Percentiles rank a stretch among this genome's conserved stretches.
phyloP scores from a whole-genome alignment of 2,888 invertebrate species.

The Tribolium freemani region DNA sequence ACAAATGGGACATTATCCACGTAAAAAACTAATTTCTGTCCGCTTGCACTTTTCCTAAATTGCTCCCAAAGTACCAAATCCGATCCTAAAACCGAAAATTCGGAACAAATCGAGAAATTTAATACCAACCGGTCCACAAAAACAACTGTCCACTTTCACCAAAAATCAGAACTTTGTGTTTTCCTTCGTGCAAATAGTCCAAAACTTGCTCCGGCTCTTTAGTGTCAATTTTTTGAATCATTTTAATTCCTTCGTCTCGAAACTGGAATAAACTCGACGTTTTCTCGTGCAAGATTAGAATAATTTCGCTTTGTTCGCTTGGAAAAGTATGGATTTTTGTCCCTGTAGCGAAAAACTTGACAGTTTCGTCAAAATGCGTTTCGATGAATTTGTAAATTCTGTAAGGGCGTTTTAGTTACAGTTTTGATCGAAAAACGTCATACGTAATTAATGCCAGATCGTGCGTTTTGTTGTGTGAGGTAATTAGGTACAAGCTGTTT shows the following conservation, averaged over 20 bases:
- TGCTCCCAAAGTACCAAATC: constrained; percentile 45
- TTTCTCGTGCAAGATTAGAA: constrained; percentile 51
- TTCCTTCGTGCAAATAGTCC: constrained; percentile 46
- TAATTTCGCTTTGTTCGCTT: constrained; percentile 53
- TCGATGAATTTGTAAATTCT: constrained; percentile 61
- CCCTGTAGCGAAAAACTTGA: constrained; percentile 46
- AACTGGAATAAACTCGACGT: constrained; percentile 49
- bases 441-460: constrained; percentile 52
- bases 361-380: constrained; percentile 59
- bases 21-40: not conserved
- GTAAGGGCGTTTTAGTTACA: constrained; percentile 41
- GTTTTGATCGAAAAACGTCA: constrained; percentile 15
- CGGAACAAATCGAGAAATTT: constrained; percentile 16
- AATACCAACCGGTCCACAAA: constrained; percentile 56
- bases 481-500: constrained; percentile 52
- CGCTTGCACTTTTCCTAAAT: not conserved
- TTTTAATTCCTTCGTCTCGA: constrained; percentile 50
- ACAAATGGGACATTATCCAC: constrained; percentile 1
- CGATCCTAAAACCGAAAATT: constrained; percentile 45
- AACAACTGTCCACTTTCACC: constrained; percentile 46
- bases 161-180: constrained; percentile 53
- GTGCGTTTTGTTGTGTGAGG: constrained; percentile 50
- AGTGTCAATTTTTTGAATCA: constrained; percentile 53
- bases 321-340: constrained; percentile 54
- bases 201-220: constrained; percentile 45